A percentile compares a stretch with the other conserved stretches of the same genome.
phyloP scores from a whole-genome alignment of 2,888 invertebrate species.

The Zaprionus obscuricornis region DNA sequence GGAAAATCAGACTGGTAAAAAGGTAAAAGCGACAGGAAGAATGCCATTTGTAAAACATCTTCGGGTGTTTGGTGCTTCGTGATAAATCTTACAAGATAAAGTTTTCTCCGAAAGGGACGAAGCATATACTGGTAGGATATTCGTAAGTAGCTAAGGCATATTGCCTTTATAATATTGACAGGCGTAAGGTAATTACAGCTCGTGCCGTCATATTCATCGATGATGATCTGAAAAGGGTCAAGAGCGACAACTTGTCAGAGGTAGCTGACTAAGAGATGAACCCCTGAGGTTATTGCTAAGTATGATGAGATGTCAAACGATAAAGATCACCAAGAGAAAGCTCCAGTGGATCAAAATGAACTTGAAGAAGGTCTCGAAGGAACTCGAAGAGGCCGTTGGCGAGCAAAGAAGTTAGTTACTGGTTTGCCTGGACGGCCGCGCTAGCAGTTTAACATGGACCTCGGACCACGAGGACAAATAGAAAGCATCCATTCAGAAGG shows the following conservation, averaged over 20 bases:
- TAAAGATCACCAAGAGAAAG: no score
- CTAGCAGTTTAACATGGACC: neutral
- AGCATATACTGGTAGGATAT: slow-evolving; percentile 23
- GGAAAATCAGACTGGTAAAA: slow-evolving; percentile 29
- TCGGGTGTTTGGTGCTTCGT: neutral
- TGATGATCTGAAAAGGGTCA: no score
- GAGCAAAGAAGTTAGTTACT: neutral
- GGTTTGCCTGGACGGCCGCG: no score
- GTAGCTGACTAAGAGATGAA: no score
- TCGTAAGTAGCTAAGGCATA: slow-evolving; percentile 31
- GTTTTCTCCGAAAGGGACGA: slow-evolving; percentile 6
- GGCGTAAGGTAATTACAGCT: slow-evolving; percentile 6
- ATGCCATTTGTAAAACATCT: neutral
- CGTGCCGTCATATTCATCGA: no score
- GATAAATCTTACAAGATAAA: slow-evolving; percentile 4
- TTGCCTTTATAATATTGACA: slow-evolving; percentile 17
- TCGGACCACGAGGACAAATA: slow-evolving; percentile 4
- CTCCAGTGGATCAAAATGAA: no score
- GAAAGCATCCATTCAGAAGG: slow-evolving; percentile 41
- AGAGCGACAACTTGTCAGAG: no score
- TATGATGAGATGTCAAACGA: no score
- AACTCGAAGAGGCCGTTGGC: slow-evolving; percentile 1
- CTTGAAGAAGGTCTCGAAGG: no score
- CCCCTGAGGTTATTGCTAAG: no score
- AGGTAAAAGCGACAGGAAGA: slow-evolving; percentile 20